Conservation (phyloP, 2,888 invertebrate genomes). For the Oxystoma pomonae region DNA sequence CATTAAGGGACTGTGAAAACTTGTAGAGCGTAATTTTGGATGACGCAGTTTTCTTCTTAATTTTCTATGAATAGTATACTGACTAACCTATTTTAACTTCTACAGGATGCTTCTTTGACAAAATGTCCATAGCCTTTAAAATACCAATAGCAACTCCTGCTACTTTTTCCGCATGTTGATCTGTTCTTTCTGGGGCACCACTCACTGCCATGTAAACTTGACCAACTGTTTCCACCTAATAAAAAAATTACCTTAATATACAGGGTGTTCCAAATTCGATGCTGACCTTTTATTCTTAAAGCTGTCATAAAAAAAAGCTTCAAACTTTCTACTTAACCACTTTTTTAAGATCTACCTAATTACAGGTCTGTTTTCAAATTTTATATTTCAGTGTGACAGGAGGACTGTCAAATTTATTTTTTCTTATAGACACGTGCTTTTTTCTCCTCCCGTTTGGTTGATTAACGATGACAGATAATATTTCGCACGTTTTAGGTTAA, state of each 20-base stretch:
- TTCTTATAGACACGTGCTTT: too few species aligned
- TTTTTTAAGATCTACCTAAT: too few species aligned
- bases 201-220: conserved; percentile 87
- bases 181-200: conserved; percentile 74
- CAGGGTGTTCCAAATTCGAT: neutral
- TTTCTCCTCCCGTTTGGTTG: too few species aligned
- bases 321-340: too few species aligned
- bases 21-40: too few species aligned
- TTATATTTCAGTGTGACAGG: too few species aligned
- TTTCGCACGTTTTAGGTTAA: too few species aligned
- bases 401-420: too few species aligned
- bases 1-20: neutral
- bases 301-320: too few species aligned
- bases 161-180: conserved; percentile 69
- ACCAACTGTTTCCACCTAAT: conserved; percentile 85
- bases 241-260: conserved; percentile 5
- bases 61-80: neutral
- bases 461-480: too few species aligned
- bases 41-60: neutral
- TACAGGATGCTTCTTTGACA: conserved; percentile 54
- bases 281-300: neutral
- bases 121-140: conserved; percentile 59
- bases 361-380: too few species aligned
- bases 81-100: conserved; percentile 58
- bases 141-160: conserved; percentile 74